Conservation (phyloP, 2,113 vertebrate genomes). For the Scartelaos histophorus region DNA sequence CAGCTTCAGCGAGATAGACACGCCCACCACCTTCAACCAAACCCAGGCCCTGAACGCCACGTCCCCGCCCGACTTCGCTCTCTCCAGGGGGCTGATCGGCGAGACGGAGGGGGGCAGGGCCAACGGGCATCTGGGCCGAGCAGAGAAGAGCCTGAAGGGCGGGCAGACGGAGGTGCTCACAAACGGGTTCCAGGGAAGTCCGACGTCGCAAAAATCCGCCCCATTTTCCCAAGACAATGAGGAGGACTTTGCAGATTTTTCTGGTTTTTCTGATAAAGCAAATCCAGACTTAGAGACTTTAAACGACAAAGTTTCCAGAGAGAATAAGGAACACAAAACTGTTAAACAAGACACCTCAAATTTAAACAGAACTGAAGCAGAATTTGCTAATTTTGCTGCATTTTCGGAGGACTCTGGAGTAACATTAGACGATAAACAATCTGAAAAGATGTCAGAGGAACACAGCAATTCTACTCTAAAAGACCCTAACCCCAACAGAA, state of each 20-base stretch:
- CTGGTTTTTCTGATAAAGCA: constrained; percentile 81
- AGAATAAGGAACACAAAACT: neutral
- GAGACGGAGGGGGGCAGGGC: constrained; percentile 72
- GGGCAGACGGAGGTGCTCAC: constrained; percentile 80
- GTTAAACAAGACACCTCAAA: neutral
- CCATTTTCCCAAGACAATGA: constrained; percentile 47
- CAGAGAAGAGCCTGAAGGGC: neutral
- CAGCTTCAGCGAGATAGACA: constrained; percentile 90
- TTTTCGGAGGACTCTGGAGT: neutral
- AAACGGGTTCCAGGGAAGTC: constrained; percentile 84
- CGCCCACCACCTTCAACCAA: constrained; percentile 79
- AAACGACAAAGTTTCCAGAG: neutral
- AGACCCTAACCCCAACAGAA: neutral
- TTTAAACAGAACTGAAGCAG: neutral
- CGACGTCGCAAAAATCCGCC: constrained; percentile 50
- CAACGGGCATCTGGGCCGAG: constrained; percentile 74
- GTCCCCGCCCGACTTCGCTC: constrained; percentile 78
- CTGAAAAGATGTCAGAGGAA: neutral
- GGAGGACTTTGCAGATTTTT: constrained; percentile 89
- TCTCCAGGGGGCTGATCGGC: constrained; percentile 68
- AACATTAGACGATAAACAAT: neutral
- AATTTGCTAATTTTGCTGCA: neutral
- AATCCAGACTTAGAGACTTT: constrained; percentile 29
- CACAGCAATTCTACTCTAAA: neutral
- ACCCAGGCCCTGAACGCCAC: constrained; percentile 66